Base-by-base conservation (phyloP, 2,888 invertebrate species). In the Odontocerum albicorne region DNA sequence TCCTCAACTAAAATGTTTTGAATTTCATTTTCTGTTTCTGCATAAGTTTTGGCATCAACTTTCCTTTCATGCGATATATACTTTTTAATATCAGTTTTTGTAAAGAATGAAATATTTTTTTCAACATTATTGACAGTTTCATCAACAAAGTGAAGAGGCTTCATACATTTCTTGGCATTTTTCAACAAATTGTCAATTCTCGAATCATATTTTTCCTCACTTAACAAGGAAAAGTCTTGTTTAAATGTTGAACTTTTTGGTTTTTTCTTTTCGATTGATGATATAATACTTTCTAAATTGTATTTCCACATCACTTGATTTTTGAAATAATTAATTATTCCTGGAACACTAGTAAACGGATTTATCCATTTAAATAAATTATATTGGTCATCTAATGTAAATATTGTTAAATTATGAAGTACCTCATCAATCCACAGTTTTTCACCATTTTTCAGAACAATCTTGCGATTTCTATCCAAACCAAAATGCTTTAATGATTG, bases 401-500 rank as follows among this genome's bases (percentile, higher is more conserved):
- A 16, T 27, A 27, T 8, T 15, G 31, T 15, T n/a, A 19, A 13
- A 27, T 17, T n/a, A 13, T 38, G 44, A 20, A 46, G n/a, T 3
- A 40, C 39, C 8, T 53, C 52, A n/a, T 38, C 45, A 17, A 44
- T 35, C 36, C 45, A 42, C 7, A 55, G 2, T 16, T 46, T 38
- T 19, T 50, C 55, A 7, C 55, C 55, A n/a, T 50, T 55, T n/a
- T 45, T 38, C 15, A 55, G 19, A 10, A 43, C 43, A 27, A 57
- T 44, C 22, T 44, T 44, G 32, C 49, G 19, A n/a, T 49, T 49
- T 27, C 43, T 27, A 19, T 40, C 21, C 35, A 54, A 54, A 27
- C 40, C 31, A 36, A 49, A 43, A 4, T 17, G 27, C 13, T 42
- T 50, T 2, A 50, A 16, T 3, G 21, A 43, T 2, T 32, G 44